phyloP scores from a whole-genome alignment of 1,140 invertebrate species.

The Plectrocnemia conspersa region DNA sequence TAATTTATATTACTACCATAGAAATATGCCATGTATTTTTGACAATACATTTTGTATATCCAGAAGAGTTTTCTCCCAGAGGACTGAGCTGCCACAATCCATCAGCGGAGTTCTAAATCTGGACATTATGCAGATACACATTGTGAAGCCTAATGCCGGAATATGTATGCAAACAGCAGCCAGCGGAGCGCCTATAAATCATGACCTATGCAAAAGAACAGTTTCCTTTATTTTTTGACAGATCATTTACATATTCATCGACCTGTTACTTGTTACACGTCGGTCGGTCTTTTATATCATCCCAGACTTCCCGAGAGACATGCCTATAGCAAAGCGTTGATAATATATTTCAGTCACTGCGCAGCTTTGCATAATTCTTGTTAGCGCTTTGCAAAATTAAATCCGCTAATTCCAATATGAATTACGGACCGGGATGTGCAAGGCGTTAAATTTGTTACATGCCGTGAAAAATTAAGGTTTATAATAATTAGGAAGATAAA shows the following conservation, averaged over 20 bases:
- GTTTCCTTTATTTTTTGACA: neutral
- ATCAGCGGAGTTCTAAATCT: constrained; percentile 2
- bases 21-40: no score
- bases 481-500: no score
- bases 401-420: neutral
- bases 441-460: no score
- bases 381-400: neutral
- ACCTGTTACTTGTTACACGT: constrained; percentile 9
- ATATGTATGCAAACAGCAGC: constrained; percentile 6
- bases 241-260: constrained; percentile 6
- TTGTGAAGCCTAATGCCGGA: neutral
- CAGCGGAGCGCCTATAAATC: neutral
- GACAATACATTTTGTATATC: no score
- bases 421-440: neutral
- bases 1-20: no score
- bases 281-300: neutral
- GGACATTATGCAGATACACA: constrained; percentile 4
- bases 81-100: no score
- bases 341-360: neutral
- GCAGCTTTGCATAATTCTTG: neutral
- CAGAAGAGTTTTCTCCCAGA: no score
- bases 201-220: neutral
- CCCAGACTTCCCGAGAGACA: neutral
- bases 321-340: neutral
- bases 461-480: no score